Conservation (phyloP, 2,113 vertebrate genomes). For the Hippoglossus stenolepis region DNA sequence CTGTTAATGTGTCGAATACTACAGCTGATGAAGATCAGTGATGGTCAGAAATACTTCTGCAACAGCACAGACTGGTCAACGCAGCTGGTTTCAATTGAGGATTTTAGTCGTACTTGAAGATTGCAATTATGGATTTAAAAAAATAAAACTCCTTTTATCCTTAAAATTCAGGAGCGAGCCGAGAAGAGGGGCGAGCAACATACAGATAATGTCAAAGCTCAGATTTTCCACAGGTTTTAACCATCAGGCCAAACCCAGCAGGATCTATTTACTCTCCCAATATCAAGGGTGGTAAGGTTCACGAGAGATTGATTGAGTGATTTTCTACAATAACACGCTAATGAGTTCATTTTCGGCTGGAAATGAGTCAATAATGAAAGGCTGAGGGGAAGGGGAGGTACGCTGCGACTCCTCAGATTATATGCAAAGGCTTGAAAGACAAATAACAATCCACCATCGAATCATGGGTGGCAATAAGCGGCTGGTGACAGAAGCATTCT, state of each 20-base stretch:
- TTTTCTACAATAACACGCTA: constrained; percentile 65
- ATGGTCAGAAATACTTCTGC: neutral
- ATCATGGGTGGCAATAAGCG: constrained; percentile 33
- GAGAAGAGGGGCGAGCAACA: constrained; percentile 13
- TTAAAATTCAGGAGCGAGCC: constrained; percentile 47
- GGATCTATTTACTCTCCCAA: constrained; percentile 28
- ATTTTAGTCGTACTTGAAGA: constrained; percentile 37
- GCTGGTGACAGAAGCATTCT: constrained; percentile 50
- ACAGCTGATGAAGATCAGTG: neutral
- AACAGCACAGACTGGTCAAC: constrained; percentile 7
- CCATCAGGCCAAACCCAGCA: constrained; percentile 5
- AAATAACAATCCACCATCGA: constrained; percentile 9
- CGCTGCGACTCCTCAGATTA: constrained; percentile 35
- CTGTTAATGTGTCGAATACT: no score
- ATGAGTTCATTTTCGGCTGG: constrained; percentile 63
- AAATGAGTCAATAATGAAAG: constrained; percentile 67
- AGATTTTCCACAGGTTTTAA: constrained; percentile 24
- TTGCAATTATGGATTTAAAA: constrained; percentile 14
- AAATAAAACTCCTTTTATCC: constrained; percentile 15
- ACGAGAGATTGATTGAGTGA: constrained; percentile 57
- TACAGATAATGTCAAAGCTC: constrained; percentile 31
- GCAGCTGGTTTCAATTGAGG: constrained; percentile 22
- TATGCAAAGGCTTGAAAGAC: constrained; percentile 25
- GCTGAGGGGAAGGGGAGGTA: constrained; percentile 29
- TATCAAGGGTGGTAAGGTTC: constrained; percentile 47